These are phyloP conservation scores for Schizopygopsis malacanthus DNA, from an alignment of 2,797 vertebrate genomes.

Conservation along the genomic window DNA sequence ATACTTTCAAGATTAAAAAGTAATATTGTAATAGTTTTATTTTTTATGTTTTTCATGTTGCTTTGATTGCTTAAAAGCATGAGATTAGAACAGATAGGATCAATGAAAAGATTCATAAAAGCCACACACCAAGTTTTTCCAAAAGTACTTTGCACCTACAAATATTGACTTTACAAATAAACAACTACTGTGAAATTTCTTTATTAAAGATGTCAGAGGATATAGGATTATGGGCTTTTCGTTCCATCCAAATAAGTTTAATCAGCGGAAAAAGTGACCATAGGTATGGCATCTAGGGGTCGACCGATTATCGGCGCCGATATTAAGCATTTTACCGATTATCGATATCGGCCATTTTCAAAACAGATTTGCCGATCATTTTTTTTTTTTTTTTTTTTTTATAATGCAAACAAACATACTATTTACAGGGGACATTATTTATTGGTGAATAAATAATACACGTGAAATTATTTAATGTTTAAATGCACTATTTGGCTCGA, in stretches of 20 bases:
- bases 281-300: neutral
- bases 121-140: neutral
- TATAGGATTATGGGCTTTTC: neutral
- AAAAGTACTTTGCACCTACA: neutral
- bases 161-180: neutral
- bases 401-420: too few species aligned
- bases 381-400: too few species aligned
- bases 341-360: too few species aligned
- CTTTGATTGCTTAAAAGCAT: neutral
- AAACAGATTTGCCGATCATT: too few species aligned
- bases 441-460: too few species aligned
- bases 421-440: too few species aligned
- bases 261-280: neutral
- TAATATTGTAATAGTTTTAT: neutral
- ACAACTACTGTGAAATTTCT: slow-evolving; percentile 8
- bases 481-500: too few species aligned
- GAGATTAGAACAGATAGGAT: neutral
- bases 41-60: neutral
- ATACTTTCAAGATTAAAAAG: neutral
- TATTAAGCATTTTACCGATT: too few species aligned
- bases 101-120: neutral
- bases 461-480: too few species aligned
- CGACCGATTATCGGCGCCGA: too few species aligned
- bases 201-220: neutral
- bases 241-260: slow-evolving; percentile 20